phyloP scores from a whole-genome alignment of 2,888 invertebrate species.

The Synanthedon formicaeformis region DNA sequence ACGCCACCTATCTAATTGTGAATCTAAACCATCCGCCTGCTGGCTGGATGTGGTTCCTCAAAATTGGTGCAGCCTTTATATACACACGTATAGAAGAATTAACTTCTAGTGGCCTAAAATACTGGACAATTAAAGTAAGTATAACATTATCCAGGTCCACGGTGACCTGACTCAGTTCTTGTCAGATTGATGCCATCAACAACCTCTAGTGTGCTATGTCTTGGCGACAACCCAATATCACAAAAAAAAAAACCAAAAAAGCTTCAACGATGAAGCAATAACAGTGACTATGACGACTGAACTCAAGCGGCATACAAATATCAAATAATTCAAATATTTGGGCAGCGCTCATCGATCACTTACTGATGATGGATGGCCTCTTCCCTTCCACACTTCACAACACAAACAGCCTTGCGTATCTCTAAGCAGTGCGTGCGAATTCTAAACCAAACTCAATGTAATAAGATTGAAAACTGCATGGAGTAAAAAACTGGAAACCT shows the following conservation, averaged over 20 bases:
- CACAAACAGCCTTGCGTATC: slow-evolving; percentile 15
- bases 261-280: too few species aligned
- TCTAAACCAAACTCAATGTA: not conserved
- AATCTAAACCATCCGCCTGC: too few species aligned
- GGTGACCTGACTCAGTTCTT: not conserved
- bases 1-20: too few species aligned
- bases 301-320: slow-evolving; percentile 19
- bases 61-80: too few species aligned
- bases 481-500: not conserved
- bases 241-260: too few species aligned
- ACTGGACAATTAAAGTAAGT: not conserved
- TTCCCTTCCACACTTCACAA: slow-evolving; percentile 4
- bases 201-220: too few species aligned
- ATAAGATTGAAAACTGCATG: not conserved
- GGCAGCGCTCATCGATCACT: slow-evolving; percentile 63
- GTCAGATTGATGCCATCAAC: too few species aligned
- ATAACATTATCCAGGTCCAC: not conserved
- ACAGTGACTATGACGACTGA: not conserved
- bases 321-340: slow-evolving; percentile 67
- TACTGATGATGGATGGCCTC: slow-evolving; percentile 59
- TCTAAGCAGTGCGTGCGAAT: not conserved
- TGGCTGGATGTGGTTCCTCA: too few species aligned
- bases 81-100: too few species aligned
- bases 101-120: too few species aligned
- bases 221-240: too few species aligned